Base-by-base conservation (phyloP, 2,888 invertebrate species). In the Nyleta sp. region DNA sequence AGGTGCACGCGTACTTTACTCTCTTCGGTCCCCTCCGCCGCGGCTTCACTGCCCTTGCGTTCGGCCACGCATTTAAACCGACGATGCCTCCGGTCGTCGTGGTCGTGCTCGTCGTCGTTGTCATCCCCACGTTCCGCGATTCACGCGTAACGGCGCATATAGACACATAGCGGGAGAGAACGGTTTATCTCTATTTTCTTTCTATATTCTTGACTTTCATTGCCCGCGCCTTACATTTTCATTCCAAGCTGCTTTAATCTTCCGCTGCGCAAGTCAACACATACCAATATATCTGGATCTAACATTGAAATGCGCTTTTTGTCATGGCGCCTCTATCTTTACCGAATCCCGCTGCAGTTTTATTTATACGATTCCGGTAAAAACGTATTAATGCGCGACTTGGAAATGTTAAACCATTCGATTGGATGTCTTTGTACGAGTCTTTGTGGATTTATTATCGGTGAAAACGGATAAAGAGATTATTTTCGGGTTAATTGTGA, bases 1-100 rank as follows among this genome's bases (percentile, higher is more conserved):
- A 90, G 90, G 90, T 90, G 90, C 90, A 86, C 84, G 78, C 85
- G 84, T 84, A 81, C 84, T 84, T 81, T 80, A 76, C 84, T 84
- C 74, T 52, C 59, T 62, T 44, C 22, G 46, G 59, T 28, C 55
- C 74, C 60, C 53, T 11, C 73, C 71, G 17, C 44, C 55, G 53
- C 55, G 13, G 10, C 64, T 35, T 38, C 53, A 64, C 64, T 75
- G 72, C 72, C 73, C 77, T 74, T 67, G 73, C 67, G 42, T 52
- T 78, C 70, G 62, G 33, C 76, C 79, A 82, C 82, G 84, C 84
- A 83, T 85, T 85, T 84, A 83, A 81, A 64, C 72, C 52, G 52
- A 53, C 74, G 57, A 68, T 80, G 70, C 20, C 28, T n/a, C 35
- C 44, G 50, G 72, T 38, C 81, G 80, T 42, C 17, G 64, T 76